These are phyloP conservation scores for Pterophyllum scalare DNA, from an alignment of 2,113 vertebrate genomes.

Conservation along the genomic window DNA sequence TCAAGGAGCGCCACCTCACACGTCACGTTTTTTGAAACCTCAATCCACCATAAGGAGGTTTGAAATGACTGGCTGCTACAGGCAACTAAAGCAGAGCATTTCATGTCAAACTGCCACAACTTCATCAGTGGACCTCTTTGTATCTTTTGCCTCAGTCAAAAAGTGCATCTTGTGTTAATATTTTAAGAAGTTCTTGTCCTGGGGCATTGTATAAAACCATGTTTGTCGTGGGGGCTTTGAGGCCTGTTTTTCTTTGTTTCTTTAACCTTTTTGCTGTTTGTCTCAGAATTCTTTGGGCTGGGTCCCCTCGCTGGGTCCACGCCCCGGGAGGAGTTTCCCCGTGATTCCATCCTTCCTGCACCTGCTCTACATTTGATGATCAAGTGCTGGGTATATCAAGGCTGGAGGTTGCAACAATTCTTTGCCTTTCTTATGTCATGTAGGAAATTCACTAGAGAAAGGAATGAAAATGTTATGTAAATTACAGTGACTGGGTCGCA, in stretches of 20 bases:
- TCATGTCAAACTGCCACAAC: background rate
- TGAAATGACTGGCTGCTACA: background rate
- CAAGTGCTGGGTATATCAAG: background rate
- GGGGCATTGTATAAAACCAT: background rate
- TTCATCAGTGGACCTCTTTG: background rate
- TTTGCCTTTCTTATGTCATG: background rate
- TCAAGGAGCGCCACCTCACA: background rate
- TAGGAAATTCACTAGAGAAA: too few relatives aligned
- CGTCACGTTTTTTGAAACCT: background rate
- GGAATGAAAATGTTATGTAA: too few relatives aligned
- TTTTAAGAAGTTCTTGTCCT: background rate
- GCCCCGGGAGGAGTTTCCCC: background rate
- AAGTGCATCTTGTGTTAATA: background rate
- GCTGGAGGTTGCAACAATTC: background rate
- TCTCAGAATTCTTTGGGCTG: background rate
- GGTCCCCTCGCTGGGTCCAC: background rate
- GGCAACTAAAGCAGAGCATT: background rate
- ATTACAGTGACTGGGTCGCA: too few relatives aligned
- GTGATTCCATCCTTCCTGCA: background rate
- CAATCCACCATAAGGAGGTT: background rate
- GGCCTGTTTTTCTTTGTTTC: background rate
- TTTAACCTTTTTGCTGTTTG: background rate
- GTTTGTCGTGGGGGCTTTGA: background rate
- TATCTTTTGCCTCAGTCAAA: background rate
- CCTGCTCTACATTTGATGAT: background rate